These are phyloP conservation scores for Anguilla rostrata DNA, from an alignment of 2,113 vertebrate genomes.

Conservation along the genomic window DNA sequence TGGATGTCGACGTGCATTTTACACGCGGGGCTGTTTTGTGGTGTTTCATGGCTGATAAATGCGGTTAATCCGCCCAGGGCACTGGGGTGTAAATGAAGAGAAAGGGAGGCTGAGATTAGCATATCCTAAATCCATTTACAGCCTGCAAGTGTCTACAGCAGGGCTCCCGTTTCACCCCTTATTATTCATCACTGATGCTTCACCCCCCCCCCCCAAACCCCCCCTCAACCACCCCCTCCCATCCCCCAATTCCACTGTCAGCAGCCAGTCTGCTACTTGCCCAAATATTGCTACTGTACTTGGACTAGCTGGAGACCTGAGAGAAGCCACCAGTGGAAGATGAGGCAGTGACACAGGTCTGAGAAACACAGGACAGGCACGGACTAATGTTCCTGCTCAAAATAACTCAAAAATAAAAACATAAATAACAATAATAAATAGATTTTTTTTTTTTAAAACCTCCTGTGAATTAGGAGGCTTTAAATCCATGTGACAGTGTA, in stretches of 20 bases:
- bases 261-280: conserved; percentile 52
- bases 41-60: conserved; percentile 85
- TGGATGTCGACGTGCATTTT: conserved; percentile 40
- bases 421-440: not conserved
- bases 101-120: conserved; percentile 82
- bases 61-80: conserved; percentile 89
- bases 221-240: conserved; percentile 42
- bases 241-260: conserved; percentile 66
- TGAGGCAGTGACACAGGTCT: conserved; percentile 2
- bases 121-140: conserved; percentile 83
- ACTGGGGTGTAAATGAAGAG: conserved; percentile 90
- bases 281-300: conserved; percentile 57
- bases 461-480: not conserved
- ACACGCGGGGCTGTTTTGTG: conserved; percentile 75
- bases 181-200: conserved; percentile 78
- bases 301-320: conserved; percentile 58
- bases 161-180: conserved; percentile 71
- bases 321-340: conserved; percentile 32
- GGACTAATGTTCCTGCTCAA: too few species aligned
- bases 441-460: not conserved
- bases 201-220: conserved; percentile 53
- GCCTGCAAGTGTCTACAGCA: conserved; percentile 71
- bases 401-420: too few species aligned
- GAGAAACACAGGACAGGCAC: not conserved
- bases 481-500: not conserved